These are phyloP conservation scores for Helostoma temminkii DNA, from an alignment of 2,797 vertebrate genomes.

Conservation along the genomic window DNA sequence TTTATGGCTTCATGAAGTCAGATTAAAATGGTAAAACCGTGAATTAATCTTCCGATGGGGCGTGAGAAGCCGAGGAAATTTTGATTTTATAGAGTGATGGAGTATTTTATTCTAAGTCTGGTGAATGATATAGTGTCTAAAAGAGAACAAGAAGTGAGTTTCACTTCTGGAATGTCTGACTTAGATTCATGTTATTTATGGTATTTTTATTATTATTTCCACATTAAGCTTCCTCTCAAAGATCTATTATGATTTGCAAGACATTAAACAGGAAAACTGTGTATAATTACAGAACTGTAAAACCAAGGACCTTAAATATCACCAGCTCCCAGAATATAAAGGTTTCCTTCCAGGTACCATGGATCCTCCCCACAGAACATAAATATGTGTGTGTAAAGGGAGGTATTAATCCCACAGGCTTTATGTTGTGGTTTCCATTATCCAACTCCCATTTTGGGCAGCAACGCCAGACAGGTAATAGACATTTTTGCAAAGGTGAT, in stretches of 20 bases:
- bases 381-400: conserved; percentile 41
- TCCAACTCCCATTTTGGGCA: conserved; percentile 48
- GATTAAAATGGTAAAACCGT: conserved; percentile 71
- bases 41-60: conserved; percentile 55
- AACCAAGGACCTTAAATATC: conserved; percentile 16
- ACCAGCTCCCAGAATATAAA: neutral
- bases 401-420: conserved; percentile 43
- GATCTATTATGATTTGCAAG: conserved; percentile 1
- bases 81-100: conserved; percentile 42
- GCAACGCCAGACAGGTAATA: conserved; percentile 20
- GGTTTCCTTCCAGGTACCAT: conserved; percentile 19
- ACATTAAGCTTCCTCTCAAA: neutral
- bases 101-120: conserved; percentile 45
- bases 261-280: conserved; percentile 7
- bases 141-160: conserved; percentile 16
- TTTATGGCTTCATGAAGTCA: conserved; percentile 66
- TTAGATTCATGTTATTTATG: conserved; percentile 2
- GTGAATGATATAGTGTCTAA: conserved; percentile 12
- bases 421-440: conserved; percentile 37
- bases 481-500: conserved; percentile 27
- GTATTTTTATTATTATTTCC: conserved; percentile 12
- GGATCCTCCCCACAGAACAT: conserved; percentile 21
- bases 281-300: conserved; percentile 5
- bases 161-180: conserved; percentile 3
- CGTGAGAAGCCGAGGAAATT: conserved; percentile 45